phyloP scores from a whole-genome alignment of 2,888 invertebrate species.

The Oscheius sp. region DNA sequence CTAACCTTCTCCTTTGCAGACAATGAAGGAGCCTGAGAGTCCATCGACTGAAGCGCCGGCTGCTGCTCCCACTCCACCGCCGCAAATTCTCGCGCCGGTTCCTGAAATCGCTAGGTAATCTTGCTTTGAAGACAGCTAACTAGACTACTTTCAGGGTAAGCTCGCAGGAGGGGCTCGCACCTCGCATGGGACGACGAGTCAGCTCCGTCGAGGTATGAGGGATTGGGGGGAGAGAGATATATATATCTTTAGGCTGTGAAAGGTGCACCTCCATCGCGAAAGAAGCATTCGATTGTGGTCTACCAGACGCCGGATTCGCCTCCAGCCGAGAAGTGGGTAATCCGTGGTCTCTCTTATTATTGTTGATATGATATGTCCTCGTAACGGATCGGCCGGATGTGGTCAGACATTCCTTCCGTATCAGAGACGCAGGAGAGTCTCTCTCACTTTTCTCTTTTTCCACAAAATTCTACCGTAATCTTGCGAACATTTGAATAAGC shows the following conservation, averaged over 20 bases:
- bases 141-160: slow-evolving; percentile 3
- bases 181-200: slow-evolving; percentile 27
- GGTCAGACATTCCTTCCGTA: slow-evolving; percentile 20
- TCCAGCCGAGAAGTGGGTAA: slow-evolving; percentile 15
- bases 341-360: neutral
- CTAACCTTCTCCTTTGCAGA: neutral
- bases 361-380: neutral
- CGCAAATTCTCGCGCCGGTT: neutral
- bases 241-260: slow-evolving; percentile 43
- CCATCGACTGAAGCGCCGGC: slow-evolving; percentile 2
- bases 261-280: slow-evolving; percentile 49
- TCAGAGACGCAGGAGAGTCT: neutral
- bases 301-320: slow-evolving; percentile 52
- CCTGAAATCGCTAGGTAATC: slow-evolving; percentile 11
- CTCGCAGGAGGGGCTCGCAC: slow-evolving; percentile 17
- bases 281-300: slow-evolving; percentile 48
- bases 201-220: slow-evolving; percentile 25
- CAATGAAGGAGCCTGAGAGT: slow-evolving; percentile 24
- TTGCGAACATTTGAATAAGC: slow-evolving; percentile 6
- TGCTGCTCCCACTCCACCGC: neutral
- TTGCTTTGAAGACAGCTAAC: neutral
- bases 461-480: neutral
- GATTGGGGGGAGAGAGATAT: too few relatives aligned
- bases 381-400: slow-evolving; percentile 18
- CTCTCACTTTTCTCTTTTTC: neutral